Evolutionary conservation across 2,113 vertebrate genomes (phyloP), one percentile per base, ranked within the genome.

Genomic region (Natator depressus): DNA sequence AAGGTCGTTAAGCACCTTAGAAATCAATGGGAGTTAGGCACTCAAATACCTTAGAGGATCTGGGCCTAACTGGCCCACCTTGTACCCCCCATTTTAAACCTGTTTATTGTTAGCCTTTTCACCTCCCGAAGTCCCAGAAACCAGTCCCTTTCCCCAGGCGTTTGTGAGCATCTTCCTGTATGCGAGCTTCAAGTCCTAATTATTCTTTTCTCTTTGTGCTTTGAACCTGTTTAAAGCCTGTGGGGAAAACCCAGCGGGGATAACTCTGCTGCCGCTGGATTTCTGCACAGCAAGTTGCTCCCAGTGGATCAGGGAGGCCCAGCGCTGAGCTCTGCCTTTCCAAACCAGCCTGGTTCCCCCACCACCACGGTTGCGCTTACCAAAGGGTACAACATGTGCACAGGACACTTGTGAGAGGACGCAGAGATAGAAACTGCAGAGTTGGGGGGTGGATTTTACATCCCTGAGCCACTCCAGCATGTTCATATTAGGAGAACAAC

Each of bases 21-120:
- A 35, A 62, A 62, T 16, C 59, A 62, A 31, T 3, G 31, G 29
- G 29, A 62, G 55, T 57, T 27, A 25, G 54, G 54, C 54, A 55
- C 54, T 55, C 54, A 9, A 55, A 55, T 55, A 25, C 54, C 9
- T 6, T 29, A 31, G 29, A 62, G 25, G 27, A 29, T 29, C 57
- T 29, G 29, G 8, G 19, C n/a, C 51, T 20, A 35, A 10, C 6
- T 12, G 80, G 31, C 2, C 78, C 5, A 50, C 78, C 16, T 17
- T 17, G 47, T 25, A 10, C 51, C 17, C 10, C 79, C 49, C 72
- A 42, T 0, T 0, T 42, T 55, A 29, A 38, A 65, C 38, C 50
- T 88, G 59, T 14, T 27, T 29, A 0, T 35, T 1, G 24, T 55
- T 46, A 22, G 2, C 14, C 1, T 1, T 8, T 7, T 5, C 35